Base-by-base conservation (phyloP, 2,797 vertebrate species). In the Triplophysa yarkandensis region DNA sequence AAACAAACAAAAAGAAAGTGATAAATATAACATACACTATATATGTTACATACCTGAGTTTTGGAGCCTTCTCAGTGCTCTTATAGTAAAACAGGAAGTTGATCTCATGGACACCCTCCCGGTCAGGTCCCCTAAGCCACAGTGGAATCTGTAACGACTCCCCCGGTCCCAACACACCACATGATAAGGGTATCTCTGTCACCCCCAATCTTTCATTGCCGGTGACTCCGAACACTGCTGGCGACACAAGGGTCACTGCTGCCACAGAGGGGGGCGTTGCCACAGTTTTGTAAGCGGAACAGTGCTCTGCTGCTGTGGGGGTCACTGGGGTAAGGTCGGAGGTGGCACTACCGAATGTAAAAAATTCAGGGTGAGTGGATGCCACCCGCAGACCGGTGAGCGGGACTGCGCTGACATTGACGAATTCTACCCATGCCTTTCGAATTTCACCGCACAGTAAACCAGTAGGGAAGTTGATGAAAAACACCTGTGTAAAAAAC, bases 51-150 rank as follows among this genome's bases (percentile, higher is more conserved):
- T 90, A 98, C 96, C 94, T 92, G 88, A 95, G 91, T 86, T 93
- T 94, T 76, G 90, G 91, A 39, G 93, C 92, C 82, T 91, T 96
- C 86, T 94, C 92, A 83, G 92, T 83, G 87, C 93, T 94, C 87
- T 98, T 94, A 0, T 98, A 99, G 83, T 98, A 98, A 90, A 99
- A 99, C 34, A 99, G 90, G 84, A 98, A 98, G 85, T 95, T 95
- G 88, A 98, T 98, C 89, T 99, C 97, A 78, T 99, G 97, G 72
- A 99, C 97, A 16, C 97, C 97, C 86, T 99, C 97, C 82, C 91
- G 92, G 84, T 99, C 97, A 7, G 97, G 97, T 62, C 97, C 97
- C 71, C 96, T 87, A 78, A 99, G 90, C 97, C 97, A 99, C 81
- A 99, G 92, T 0, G 97, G 97, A 36, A 99, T 89, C 86, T 97